These are phyloP conservation scores for Phylloscopus trochilus DNA, from an alignment of 2,113 vertebrate species.

Conservation along the genomic window DNA sequence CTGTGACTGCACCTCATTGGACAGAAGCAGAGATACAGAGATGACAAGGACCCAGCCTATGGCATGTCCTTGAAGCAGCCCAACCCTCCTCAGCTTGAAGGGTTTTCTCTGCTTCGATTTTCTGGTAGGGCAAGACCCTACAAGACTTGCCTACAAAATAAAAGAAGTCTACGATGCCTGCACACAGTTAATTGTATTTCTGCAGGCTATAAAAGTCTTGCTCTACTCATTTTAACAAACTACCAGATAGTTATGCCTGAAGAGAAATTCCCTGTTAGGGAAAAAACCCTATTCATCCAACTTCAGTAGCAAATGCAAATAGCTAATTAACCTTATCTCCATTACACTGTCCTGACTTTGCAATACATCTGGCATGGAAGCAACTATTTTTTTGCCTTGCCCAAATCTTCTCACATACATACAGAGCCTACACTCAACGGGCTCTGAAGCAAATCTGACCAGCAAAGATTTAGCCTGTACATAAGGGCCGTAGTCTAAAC, in stretches of 20 bases:
- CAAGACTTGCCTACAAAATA: neutral
- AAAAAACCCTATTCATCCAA: neutral
- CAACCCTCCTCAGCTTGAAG: neutral
- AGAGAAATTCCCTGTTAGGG: constrained; percentile 24
- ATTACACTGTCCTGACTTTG: constrained; percentile 15
- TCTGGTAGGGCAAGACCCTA: constrained; percentile 2
- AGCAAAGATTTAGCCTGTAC: neutral
- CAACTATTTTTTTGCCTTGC: neutral
- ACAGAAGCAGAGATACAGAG: neutral
- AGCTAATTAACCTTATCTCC: constrained; percentile 65
- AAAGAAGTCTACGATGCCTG: neutral
- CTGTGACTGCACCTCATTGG: neutral
- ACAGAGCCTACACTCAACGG: neutral
- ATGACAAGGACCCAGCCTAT: rapidly evolving
- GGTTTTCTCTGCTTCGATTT: neutral
- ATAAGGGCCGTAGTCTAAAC: rapidly evolving
- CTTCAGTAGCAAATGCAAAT: constrained; percentile 52
- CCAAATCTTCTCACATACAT: neutral
- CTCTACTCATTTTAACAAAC: constrained; percentile 14
- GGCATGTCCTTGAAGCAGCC: neutral
- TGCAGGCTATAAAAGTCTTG: constrained; percentile 30
- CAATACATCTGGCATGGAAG: neutral
- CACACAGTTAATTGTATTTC: constrained; percentile 23
- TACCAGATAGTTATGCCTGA: constrained; percentile 1
- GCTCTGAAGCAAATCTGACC: neutral